phyloP scores from a whole-genome alignment of 2,888 invertebrate species.

The Leptothorax acervorum region DNA sequence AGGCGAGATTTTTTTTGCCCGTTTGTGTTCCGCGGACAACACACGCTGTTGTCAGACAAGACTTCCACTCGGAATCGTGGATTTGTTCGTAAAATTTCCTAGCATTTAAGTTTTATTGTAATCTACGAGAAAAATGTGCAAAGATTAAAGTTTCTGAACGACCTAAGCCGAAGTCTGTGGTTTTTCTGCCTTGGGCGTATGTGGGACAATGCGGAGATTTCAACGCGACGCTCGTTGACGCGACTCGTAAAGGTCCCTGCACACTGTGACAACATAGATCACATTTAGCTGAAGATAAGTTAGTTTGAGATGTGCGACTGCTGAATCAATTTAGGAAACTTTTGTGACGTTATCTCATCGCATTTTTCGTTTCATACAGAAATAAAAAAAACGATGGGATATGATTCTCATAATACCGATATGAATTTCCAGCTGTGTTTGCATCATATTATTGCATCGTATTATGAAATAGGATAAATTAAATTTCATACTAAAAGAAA shows the following conservation, averaged over 20 bases:
- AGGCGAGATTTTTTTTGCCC: conserved; percentile 53
- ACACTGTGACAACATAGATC: not conserved
- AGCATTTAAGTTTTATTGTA: conserved; percentile 50
- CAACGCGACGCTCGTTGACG: conserved; percentile 15
- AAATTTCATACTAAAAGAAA: not conserved
- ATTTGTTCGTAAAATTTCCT: conserved; percentile 49
- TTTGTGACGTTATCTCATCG: not conserved
- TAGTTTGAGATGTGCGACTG: not conserved
- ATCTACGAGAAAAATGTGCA: conserved; percentile 44
- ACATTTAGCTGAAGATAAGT: not conserved
- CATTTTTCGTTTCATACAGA: too few relatives aligned
- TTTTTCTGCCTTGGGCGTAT: conserved; percentile 24
- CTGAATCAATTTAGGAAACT: not conserved
- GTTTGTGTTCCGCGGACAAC: conserved; percentile 67
- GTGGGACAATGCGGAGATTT: conserved; percentile 34
- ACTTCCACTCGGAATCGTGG: conserved; percentile 55
- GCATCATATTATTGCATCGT: not conserved
- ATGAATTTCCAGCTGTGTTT: not conserved
- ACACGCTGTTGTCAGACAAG: conserved; percentile 56
- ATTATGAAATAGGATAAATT: not conserved
- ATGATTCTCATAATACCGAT: not conserved
- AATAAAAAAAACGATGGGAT: not conserved
- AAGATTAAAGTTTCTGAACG: conserved; percentile 50
- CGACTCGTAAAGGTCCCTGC: not conserved
- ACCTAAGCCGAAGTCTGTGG: conserved; percentile 35